Percentiles rank a stretch among this genome's conserved stretches.
phyloP scores from a whole-genome alignment of 2,113 vertebrate species.

The Hemichromis elongatus region DNA sequence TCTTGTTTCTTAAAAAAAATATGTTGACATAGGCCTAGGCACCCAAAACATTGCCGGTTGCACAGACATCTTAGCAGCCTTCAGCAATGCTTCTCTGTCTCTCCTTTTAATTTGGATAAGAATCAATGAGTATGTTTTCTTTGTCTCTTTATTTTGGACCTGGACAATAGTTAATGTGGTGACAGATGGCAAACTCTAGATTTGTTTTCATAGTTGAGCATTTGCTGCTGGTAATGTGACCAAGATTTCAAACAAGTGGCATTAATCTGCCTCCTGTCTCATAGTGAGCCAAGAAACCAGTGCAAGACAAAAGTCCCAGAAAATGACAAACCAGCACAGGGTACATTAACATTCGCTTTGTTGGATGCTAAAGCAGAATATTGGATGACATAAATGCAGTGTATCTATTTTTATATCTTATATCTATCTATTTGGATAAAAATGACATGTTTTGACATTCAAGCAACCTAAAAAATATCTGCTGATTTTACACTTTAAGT shows the following conservation, averaged over 20 bases:
- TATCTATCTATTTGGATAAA: not conserved
- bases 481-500: not conserved
- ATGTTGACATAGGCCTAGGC: not conserved
- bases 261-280: constrained; percentile 64
- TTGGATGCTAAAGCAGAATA: not conserved
- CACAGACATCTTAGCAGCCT: not conserved
- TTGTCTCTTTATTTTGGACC: constrained; percentile 7
- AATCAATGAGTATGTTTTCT: constrained; percentile 23
- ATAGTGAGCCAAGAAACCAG: constrained; percentile 43
- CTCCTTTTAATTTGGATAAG: constrained; percentile 66
- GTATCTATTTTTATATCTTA: not conserved
- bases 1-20: not conserved
- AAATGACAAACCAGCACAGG: constrained; percentile 37
- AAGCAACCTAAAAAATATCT: not conserved
- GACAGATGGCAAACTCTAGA: constrained; percentile 64
- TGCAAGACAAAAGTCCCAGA: constrained; percentile 26
- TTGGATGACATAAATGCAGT: not conserved
- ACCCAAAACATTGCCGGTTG: not conserved
- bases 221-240: constrained; percentile 40
- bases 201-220: constrained; percentile 54
- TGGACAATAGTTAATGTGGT: constrained; percentile 45
- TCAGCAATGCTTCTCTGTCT: not conserved
- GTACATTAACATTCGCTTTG: constrained; percentile 13
- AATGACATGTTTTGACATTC: not conserved
- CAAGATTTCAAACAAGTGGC: constrained; percentile 59